phyloP scores from a whole-genome alignment of 2,113 vertebrate genomes.

The Nestor notabilis region DNA sequence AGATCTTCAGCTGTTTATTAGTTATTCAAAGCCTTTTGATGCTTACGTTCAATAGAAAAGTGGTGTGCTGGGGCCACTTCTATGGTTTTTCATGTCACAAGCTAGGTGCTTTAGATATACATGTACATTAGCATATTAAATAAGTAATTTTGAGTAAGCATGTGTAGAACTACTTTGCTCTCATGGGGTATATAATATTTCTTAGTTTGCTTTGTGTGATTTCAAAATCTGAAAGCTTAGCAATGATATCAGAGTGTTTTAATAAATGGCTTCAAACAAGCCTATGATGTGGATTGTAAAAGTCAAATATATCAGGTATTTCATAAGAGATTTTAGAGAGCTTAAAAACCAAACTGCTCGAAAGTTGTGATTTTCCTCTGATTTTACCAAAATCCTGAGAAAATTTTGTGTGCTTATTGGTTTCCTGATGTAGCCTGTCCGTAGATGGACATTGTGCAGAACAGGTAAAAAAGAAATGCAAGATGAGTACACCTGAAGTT shows the following conservation, averaged over 20 bases:
- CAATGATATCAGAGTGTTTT: neutral
- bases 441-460: rapidly evolving
- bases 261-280: neutral
- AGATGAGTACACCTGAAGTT: neutral
- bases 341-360: neutral
- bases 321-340: neutral
- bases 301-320: neutral
- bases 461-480: neutral
- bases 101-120: neutral
- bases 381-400: neutral
- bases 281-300: neutral
- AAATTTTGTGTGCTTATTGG: neutral
- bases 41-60: neutral
- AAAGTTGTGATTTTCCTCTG: neutral
- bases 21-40: neutral
- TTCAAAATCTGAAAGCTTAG: neutral
- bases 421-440: neutral
- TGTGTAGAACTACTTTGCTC: neutral
- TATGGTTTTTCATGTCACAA: neutral
- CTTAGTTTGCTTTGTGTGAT: neutral
- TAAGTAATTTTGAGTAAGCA: neutral
- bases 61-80: neutral
- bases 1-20: neutral
- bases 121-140: neutral
- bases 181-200: neutral